A percentile compares a stretch with the other conserved stretches of the same genome.
Conservation (phyloP, 1,140 invertebrate genomes). For the Leptonema lineaticorne region DNA sequence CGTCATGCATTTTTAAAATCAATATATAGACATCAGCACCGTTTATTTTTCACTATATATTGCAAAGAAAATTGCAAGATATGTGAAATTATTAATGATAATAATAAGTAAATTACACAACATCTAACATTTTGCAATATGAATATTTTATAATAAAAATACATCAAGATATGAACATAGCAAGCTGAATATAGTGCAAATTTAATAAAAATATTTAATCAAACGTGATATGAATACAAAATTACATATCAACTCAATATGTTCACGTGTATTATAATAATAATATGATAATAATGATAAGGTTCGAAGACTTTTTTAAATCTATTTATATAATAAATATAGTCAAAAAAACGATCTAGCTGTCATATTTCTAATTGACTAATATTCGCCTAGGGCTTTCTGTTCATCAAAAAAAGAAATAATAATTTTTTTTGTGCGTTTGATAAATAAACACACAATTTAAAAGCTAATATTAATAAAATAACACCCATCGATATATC, state of each 20-base stretch:
- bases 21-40: too few species aligned
- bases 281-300: too few species aligned
- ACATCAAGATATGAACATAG: slow-evolving; percentile 2
- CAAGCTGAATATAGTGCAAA: not conserved
- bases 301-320: not conserved
- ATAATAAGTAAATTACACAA: not conserved
- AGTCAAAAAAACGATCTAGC: slow-evolving; percentile 4
- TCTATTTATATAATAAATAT: slow-evolving; percentile 12
- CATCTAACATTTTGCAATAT: not conserved
- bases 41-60: too few species aligned
- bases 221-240: not conserved
- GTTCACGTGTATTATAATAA: not conserved
- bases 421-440: slow-evolving; percentile 6
- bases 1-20: too few species aligned
- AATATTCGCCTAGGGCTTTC: slow-evolving; percentile 28
- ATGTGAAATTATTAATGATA: too few species aligned
- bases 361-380: slow-evolving; percentile 22
- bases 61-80: too few species aligned
- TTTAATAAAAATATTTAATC: not conserved
- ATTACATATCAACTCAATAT: slow-evolving; percentile 1
- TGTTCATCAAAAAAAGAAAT: too few species aligned
- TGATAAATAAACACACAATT: slow-evolving; percentile 3
- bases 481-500: slow-evolving; percentile 34
- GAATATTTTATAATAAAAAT: not conserved
- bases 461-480: slow-evolving; percentile 36